Base-by-base conservation (phyloP, 2,888 invertebrate genomes). In the Epinotia ramella region DNA sequence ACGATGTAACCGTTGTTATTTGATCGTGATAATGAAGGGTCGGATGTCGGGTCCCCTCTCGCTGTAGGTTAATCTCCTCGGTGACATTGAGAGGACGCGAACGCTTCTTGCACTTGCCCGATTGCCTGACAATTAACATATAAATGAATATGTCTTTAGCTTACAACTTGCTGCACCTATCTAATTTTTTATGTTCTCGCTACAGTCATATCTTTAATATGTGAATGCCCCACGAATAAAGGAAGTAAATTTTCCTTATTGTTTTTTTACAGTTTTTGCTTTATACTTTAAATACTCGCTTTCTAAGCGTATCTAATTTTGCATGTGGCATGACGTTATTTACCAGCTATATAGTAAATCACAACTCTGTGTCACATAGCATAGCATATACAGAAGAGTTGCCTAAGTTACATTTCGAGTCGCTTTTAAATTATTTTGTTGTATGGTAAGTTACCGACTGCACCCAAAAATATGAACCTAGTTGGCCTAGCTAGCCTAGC, bases 31-130 rank as follows among this genome's bases (percentile, higher is more conserved):
- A 77, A 77, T 77, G 77, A 79, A 80, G 82, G 84, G 82, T 83
- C 81, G 77, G 78, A 81, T 80, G 82, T 83, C 83, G 79, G 79
- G 85, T 83, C 81, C 83, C 82, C 82, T 81, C 78, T 33, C 64
- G 78, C 77, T 80, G 66, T 66, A 84, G 84, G 84, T 86, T 88
- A 87, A 89, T 89, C 83, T 85, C 79, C 81, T 82, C 77, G 81
- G 81, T 81, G 86, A 87, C 88, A 88, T 89, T 88, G 86, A 82
- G 78, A 81, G 84, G 83, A 81, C 82, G 78, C 81, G 84, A 83
- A 81, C 82, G 80, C 86, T 84, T 84, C 84, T 84, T 81, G 81
- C 80, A 78, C 79, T 84, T 81, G 81, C 81, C 79, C 81, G 80
- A 74, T 79, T 84, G 83, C 84, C 85, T 87, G 86, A 86, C 84